Evolutionary conservation across 2,888 invertebrate species (phyloP), one percentile per base, ranked within the genome.

Genomic region (Bedellia somnulentella): DNA sequence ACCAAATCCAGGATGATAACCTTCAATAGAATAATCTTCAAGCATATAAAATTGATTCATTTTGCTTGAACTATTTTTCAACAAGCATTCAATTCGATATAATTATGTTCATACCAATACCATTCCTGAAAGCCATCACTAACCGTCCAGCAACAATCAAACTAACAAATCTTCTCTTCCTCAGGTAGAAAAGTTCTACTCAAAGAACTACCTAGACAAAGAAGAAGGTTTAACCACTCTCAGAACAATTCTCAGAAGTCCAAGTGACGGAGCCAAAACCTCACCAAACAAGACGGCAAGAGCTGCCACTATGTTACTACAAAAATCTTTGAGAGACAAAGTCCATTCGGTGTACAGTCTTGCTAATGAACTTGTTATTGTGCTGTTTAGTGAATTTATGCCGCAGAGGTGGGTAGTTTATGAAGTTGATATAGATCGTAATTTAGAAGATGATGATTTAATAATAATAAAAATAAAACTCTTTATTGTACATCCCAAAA

Each of bases 181-280:
- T 6, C 47, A 89, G 89, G 88, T 93, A 2, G 93, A 93, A 57
- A 89, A 89, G 50, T 90, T 92, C 58, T 93, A 89, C 60, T 91
- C 92, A 4, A 91, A 93, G 46, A 91, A 89, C 57, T 93, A 88
- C 60, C 81, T 90, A 26, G 92, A 93, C 55, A 90, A 93, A 49
- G 93, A 93, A 52, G 91, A 92, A 47, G 92, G 92, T 0, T 57
- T 93, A n/a, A 80, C 84, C 37, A 79, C 83, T 11, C 61, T 93
- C 1, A 53, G 70, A 0, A 57, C 70, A 0, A 73, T 73, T 33
- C 51, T 76, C 28, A 58, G 61, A 0, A 52, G 62, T 2, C 71
- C 73, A 1, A 59, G 71, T 1, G 67, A 62, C 27, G 68, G 70
- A 4, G 70, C 62, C 33, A 55, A 54, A 2, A 71, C 70, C 46